Conservation (phyloP, 2,113 vertebrate species). For the Benitochromis conjunctus region DNA sequence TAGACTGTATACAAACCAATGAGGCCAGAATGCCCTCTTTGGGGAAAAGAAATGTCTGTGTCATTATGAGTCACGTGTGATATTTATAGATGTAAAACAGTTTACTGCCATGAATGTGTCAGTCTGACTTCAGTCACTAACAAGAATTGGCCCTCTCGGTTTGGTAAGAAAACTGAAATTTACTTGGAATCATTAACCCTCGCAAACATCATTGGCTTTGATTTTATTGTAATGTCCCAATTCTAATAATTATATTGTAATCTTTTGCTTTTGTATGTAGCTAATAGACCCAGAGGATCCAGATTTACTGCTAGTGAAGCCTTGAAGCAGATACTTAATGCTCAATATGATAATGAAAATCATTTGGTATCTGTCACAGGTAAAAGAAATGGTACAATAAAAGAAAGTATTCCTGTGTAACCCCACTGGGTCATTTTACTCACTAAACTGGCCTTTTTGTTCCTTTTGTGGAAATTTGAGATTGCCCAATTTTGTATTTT, state of each 20-base stretch:
- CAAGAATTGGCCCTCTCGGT: neutral
- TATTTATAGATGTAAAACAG: neutral
- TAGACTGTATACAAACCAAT: neutral
- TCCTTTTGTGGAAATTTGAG: neutral
- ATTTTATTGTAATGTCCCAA: neutral
- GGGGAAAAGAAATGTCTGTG: neutral
- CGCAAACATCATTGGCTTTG: neutral
- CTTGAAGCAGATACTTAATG: neutral
- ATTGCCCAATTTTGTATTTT: too few species aligned
- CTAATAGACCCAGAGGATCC: neutral
- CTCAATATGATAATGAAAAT: neutral
- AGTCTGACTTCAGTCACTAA: neutral
- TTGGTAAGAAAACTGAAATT: neutral
- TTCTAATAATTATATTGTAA: neutral
- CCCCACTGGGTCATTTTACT: neutral
- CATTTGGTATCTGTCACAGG: neutral
- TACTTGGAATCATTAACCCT: neutral
- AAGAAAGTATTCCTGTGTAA: neutral
- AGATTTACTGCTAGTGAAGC: neutral
- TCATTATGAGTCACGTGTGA: neutral
- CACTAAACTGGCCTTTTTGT: neutral
- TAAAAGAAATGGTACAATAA: neutral
- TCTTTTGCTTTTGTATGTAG: neutral
- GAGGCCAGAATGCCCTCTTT: neutral
- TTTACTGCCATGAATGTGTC: neutral